phyloP scores from a whole-genome alignment of 64 coral and sea anemone genomes.

The Dendrophyllia cribrosa region DNA sequence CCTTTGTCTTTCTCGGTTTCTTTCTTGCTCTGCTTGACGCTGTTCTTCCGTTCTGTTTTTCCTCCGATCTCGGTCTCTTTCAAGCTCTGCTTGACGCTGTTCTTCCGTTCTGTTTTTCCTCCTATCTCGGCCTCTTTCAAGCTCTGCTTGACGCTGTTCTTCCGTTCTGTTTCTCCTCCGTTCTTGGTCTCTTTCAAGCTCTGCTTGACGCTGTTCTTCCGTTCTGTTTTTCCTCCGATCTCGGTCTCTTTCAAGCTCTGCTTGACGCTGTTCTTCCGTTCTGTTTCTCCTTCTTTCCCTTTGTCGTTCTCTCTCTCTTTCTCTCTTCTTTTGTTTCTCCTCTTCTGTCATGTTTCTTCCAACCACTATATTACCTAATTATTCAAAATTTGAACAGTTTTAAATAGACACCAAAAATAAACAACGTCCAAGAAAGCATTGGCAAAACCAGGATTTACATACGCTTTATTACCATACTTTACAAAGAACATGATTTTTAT shows the following conservation, averaged over 20 bases:
- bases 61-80: neutral
- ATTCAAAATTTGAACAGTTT: neutral
- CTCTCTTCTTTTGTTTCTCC: neutral
- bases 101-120: neutral
- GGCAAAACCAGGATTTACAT: too few species aligned
- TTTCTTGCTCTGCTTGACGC: too few species aligned
- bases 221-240: neutral
- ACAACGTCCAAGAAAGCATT: too few species aligned
- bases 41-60: neutral
- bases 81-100: neutral
- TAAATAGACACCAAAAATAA: neutral
- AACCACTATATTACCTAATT: neutral
- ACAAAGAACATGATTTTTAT: too few species aligned
- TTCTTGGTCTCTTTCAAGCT: neutral
- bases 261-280: neutral
- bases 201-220: neutral
- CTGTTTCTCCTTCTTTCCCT: conserved; percentile 1
- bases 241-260: neutral
- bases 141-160: neutral
- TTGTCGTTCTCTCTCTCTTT: conserved; percentile 1
- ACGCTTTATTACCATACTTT: too few species aligned
- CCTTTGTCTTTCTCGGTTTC: too few species aligned
- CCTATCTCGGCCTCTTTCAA: neutral
- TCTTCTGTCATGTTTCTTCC: conserved; percentile 1
- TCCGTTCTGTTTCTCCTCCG: neutral